Evolutionary conservation across 2,797 vertebrate species (phyloP).

Genomic region (Micropoecilia bifurca): DNA sequence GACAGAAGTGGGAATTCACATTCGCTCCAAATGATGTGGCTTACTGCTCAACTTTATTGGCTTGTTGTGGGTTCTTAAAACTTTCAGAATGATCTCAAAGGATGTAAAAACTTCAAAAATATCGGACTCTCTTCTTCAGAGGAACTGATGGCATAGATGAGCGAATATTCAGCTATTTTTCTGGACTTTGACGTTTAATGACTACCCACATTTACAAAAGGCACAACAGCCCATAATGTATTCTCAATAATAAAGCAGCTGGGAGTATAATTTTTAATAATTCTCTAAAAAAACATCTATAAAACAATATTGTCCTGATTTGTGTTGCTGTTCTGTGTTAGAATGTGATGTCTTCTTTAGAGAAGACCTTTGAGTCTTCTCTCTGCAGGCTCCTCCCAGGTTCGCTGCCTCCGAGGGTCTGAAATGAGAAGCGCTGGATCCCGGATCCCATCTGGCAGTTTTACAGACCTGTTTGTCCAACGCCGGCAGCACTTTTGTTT

Average conservation of each 20-base stretch:
- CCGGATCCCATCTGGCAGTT: constrained; percentile 4
- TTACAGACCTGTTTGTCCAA: not conserved
- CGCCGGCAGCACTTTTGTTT: not conserved
- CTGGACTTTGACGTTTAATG: not conserved
- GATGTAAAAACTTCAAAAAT: not conserved
- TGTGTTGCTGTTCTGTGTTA: not conserved
- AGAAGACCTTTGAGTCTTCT: not conserved
- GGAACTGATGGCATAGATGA: not conserved
- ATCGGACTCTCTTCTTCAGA: not conserved
- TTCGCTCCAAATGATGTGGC: not conserved
- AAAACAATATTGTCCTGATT: too few species aligned
- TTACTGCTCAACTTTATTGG: not conserved
- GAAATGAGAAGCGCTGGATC: not conserved
- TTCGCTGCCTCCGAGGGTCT: not conserved
- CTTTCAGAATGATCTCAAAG: not conserved
- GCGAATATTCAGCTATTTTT: not conserved
- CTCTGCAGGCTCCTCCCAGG: not conserved
- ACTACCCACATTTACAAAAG: not conserved
- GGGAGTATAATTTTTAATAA: not conserved
- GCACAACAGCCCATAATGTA: not conserved
- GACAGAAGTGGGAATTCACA: not conserved
- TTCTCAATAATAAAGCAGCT: not conserved
- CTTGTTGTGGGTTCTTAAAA: not conserved
- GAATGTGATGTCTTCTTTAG: not conserved
- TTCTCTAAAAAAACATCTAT: not conserved